These are phyloP conservation scores for Maconellicoccus hirsutus DNA, from an alignment of 1,140 invertebrate genomes.

Conservation along the genomic window DNA sequence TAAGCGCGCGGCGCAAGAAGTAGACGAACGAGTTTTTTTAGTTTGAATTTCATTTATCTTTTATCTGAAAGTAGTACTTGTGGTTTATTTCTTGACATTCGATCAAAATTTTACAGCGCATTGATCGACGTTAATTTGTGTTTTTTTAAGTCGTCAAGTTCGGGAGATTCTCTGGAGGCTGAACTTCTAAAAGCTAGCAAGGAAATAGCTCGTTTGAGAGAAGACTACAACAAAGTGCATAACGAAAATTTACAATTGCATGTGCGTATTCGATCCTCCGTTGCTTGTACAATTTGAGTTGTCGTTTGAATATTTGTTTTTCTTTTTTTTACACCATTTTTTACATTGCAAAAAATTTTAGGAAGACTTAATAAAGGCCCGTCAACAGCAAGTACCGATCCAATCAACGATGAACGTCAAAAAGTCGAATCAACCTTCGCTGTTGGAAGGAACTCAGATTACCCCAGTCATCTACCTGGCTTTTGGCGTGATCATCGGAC, in stretches of 20 bases:
- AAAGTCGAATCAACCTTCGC: neutral
- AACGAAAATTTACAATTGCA: constrained; percentile 71
- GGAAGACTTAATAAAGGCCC: constrained; percentile 10
- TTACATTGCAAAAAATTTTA: neutral
- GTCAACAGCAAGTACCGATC: neutral
- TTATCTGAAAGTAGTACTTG: too few species aligned
- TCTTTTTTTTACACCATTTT: neutral
- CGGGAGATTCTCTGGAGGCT: constrained; percentile 32
- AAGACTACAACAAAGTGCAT: constrained; percentile 59
- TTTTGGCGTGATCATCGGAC: neutral
- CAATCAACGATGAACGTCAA: neutral
- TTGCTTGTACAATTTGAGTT: neutral
- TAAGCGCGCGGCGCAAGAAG: too few species aligned
- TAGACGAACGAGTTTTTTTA: too few species aligned
- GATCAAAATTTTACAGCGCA: too few species aligned
- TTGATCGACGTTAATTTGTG: too few species aligned
- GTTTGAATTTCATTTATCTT: too few species aligned
- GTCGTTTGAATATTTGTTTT: neutral
- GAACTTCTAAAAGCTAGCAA: constrained; percentile 41
- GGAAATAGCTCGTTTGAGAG: constrained; percentile 60
- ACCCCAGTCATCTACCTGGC: neutral
- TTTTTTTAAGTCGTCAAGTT: neutral
- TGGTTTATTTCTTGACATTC: too few species aligned
- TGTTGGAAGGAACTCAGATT: neutral
- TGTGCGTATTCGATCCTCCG: constrained; percentile 41